Percentiles rank a stretch among this genome's conserved stretches.
Conservation (phyloP, 2,888 invertebrate genomes). For the Euplagia quadripunctaria region DNA sequence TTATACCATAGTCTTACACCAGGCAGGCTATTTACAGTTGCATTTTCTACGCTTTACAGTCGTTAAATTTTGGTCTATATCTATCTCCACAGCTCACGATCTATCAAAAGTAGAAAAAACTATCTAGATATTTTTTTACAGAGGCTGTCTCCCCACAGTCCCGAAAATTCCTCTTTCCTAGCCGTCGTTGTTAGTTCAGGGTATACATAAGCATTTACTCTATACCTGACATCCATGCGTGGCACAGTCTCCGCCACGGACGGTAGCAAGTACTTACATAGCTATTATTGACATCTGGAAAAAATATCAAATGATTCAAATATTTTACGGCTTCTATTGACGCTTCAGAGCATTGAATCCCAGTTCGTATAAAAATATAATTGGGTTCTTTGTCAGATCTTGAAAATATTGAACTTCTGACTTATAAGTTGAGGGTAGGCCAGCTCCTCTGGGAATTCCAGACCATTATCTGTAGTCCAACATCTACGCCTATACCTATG, state of each 20-base stretch:
- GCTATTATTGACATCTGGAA: background rate
- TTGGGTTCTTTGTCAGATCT: conserved; percentile 16
- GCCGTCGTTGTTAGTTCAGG: background rate
- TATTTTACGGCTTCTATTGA: background rate
- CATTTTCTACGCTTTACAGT: too few relatives aligned
- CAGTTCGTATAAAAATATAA: conserved; percentile 12
- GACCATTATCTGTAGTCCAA: conserved; percentile 14
- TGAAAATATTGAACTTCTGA: conserved; percentile 13
- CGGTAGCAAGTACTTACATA: background rate
- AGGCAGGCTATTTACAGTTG: too few relatives aligned
- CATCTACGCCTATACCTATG: conserved; percentile 12
- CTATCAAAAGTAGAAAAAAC: too few relatives aligned
- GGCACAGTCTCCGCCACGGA: background rate
- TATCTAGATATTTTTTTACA: too few relatives aligned
- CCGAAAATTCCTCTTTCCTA: background rate
- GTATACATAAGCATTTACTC: background rate
- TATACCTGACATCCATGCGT: background rate
- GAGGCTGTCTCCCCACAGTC: background rate
- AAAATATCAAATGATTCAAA: background rate
- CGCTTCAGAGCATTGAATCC: background rate
- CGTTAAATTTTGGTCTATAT: too few relatives aligned
- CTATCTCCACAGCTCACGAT: too few relatives aligned
- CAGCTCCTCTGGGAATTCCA: background rate
- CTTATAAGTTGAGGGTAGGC: conserved; percentile 4
- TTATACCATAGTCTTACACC: too few relatives aligned